phyloP scores from a whole-genome alignment of 2,797 vertebrate genomes.

The Heliangelus exortis region DNA sequence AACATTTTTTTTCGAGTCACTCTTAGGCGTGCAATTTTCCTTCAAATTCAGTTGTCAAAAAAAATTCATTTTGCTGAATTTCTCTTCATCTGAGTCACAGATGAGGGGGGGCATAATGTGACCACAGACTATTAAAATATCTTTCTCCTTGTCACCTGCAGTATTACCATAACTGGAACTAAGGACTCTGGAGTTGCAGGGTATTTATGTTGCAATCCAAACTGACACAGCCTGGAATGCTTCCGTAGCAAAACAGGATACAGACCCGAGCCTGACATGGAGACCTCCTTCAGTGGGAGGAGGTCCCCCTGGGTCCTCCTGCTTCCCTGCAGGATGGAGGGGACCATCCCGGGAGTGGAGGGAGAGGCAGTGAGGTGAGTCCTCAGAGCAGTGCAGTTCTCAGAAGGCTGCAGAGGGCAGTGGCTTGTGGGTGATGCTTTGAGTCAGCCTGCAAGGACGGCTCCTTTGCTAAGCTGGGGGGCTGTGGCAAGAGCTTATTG shows the following conservation, averaged over 20 bases:
- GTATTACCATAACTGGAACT: conserved; percentile 48
- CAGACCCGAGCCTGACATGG: not conserved
- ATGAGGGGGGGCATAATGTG: not conserved
- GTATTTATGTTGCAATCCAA: conserved; percentile 62
- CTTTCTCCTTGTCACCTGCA: conserved; percentile 39
- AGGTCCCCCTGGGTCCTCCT: not conserved
- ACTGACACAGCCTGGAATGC: conserved; percentile 33
- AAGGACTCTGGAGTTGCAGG: conserved; percentile 18
- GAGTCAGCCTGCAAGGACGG: not conserved
- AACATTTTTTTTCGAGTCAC: not conserved
- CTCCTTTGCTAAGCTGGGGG: not conserved
- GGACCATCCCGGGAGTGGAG: fast-evolving
- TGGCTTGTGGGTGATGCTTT: not conserved
- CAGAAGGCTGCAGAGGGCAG: not conserved
- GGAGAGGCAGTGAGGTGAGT: not conserved
- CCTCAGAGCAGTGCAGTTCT: not conserved
- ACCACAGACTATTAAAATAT: conserved; percentile 1
- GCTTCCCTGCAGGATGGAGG: fast-evolving
- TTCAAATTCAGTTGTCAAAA: not conserved
- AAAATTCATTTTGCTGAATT: not conserved
- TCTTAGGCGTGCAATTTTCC: not conserved
- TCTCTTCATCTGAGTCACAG: not conserved
- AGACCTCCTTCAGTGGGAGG: not conserved
- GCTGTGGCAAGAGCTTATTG: not conserved
- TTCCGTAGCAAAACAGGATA: not conserved